Evolutionary conservation across 2,113 vertebrate genomes (phyloP), one percentile per base, ranked within the genome.

Genomic region (Mustela lutreola): DNA sequence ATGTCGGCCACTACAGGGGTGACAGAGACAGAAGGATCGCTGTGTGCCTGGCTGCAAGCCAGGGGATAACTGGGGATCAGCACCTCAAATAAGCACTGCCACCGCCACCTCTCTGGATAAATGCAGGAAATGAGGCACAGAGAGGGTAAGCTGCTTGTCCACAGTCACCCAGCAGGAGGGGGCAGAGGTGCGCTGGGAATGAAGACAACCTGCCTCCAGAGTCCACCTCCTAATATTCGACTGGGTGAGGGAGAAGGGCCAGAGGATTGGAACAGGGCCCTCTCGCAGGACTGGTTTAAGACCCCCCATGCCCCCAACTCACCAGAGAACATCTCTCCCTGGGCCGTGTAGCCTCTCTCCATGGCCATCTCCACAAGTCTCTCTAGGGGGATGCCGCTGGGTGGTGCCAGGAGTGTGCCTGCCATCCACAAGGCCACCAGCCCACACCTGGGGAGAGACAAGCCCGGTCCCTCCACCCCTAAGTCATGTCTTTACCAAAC

Each of bases 321-420:
- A 99, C 99, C 99, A 76, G 99, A 99, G 98, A 99, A 99, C 99
- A 99, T 99, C 98, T 99, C 99, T 31, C 99, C 99, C 88, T 99
- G 99, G 6, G 98, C 99, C 0, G 99, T 99, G 98, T 99, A 99
- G 67, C 99, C 99, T 87, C 98, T 98, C 24, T 97, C 97, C 86
- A 98, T 5, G 1, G 99, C 99, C 11, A 98, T 98, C 82, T 98
- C 98, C 83, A 99, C 91, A 4, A 99, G 97, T 3, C 82, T 98
- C 76, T 99, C 98, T 98, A 99, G 98, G 76, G 98, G 90, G 33
- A 99, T 2, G 4, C 87, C 92, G 4, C 88, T 84, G 15, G 76
- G 93, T 2, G 98, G 97, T 16, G 97, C 96, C 67, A 98, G 97
- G 14, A 99, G 98, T 31, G 98, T 98, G 73, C 98, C 98, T 7